Evolutionary conservation across 1,140 invertebrate genomes (phyloP).

Genomic region (Anastatus disparis): DNA sequence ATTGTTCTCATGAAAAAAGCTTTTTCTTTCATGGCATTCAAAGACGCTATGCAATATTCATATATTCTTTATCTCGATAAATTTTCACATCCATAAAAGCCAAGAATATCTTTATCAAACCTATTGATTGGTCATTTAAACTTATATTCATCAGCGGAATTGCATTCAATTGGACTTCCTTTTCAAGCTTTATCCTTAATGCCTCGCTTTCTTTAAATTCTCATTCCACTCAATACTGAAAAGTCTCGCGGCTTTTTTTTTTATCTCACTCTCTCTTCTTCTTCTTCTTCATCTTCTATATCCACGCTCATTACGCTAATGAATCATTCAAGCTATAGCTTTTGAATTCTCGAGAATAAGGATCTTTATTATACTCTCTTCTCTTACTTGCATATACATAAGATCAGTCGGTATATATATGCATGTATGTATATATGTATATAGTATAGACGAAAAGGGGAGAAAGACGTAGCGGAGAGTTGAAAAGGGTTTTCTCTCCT

Average conservation of each 20-base stretch:
- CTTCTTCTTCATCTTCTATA: not conserved
- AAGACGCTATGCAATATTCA: no score
- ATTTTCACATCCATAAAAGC: no score
- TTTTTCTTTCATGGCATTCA: no score
- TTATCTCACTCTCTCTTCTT: not conserved
- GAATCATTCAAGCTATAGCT: slow-evolving; percentile 32
- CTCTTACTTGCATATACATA: slow-evolving; percentile 20
- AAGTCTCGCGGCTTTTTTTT: not conserved
- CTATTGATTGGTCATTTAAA: slow-evolving; percentile 8
- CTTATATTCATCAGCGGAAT: not conserved
- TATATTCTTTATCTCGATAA: no score
- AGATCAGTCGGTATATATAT: no score
- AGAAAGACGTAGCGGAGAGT: no score
- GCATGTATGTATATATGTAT: no score
- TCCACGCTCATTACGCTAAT: slow-evolving; percentile 18
- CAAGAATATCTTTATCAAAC: no score
- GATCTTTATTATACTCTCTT: no score
- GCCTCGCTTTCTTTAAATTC: not conserved
- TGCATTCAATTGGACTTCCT: not conserved
- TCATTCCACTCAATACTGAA: not conserved
- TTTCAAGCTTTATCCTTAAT: not conserved
- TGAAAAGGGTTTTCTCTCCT: slow-evolving; percentile 35
- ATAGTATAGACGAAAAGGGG: no score
- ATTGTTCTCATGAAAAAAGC: no score
- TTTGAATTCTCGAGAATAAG: slow-evolving; percentile 11